These are phyloP conservation scores for Drosophila multiciliata DNA, from an alignment of 2,888 invertebrate species.

Conservation along the genomic window DNA sequence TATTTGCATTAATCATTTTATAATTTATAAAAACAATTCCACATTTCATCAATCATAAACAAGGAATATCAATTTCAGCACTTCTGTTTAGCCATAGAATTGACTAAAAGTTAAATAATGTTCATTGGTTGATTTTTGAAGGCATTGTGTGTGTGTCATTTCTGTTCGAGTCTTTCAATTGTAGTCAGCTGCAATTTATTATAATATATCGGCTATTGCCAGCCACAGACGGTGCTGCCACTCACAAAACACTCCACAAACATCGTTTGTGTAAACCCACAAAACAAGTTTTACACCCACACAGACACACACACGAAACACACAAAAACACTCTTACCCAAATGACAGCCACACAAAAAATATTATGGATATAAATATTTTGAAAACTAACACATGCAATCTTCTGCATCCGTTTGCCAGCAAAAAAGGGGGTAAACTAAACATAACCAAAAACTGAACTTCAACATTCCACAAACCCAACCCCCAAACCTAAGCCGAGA, in stretches of 20 bases:
- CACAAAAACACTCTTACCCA: constrained; percentile 20
- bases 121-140: constrained; percentile 25
- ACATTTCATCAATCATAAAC: background rate
- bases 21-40: background rate
- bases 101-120: constrained; percentile 17
- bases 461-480: constrained; percentile 9
- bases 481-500: constrained; percentile 15
- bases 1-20: background rate
- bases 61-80: background rate
- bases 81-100: background rate
- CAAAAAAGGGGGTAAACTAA: constrained; percentile 33
- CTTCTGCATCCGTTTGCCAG: constrained; percentile 47
- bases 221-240: constrained; percentile 63
- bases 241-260: constrained; percentile 67
- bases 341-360: constrained; percentile 69
- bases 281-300: constrained; percentile 21
- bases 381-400: constrained; percentile 70
- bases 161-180: constrained; percentile 19
- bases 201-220: constrained; percentile 66
- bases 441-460: constrained; percentile 38
- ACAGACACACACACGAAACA: constrained; percentile 19
- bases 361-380: constrained; percentile 76
- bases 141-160: constrained; percentile 18
- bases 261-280: constrained; percentile 64
- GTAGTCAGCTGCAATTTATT: constrained; percentile 56